Evolutionary conservation across 2,113 vertebrate genomes (phyloP), one percentile per base, ranked within the genome.

Genomic region (Dissostichus mawsoni): DNA sequence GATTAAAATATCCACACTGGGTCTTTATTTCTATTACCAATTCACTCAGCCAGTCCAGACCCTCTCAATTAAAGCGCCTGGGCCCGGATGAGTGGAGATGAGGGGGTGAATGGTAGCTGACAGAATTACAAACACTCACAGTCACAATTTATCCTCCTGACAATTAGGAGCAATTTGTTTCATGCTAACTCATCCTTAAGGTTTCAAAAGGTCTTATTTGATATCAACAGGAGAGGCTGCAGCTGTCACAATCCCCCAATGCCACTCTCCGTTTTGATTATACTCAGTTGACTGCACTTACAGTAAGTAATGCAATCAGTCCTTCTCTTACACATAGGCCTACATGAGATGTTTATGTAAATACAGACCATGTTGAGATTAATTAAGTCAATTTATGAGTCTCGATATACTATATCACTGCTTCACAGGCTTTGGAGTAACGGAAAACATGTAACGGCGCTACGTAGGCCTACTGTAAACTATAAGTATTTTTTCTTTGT

Each of bases 101-200:
- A 44, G 86, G 76, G 81, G 84, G 69, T 86, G 85, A 91, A 86
- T 66, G 91, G 90, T 93, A 70, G 87, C 91, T 73, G 89, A 89
- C 90, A 91, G 87, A 92, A 91, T 92, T 87, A 92, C 91, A 93
- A 94, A 94, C 57, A 89, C 91, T 93, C 77, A 85, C 77, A 85
- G 91, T 91, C 93, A 92, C 89, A 89, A 93, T 92, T 94, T 92
- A 93, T 91, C 88, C 91, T 90, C 83, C 74, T 82, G 85, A 93
- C 88, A 92, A 95, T 93, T 92, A 93, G 89, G 87, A 90, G 93
- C 88, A 93, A 94, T 94, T 94, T 94, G 91, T 92, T 94, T 94
- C 89, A 89, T 87, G 91, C 89, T 86, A 92, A 93, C 79, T 92
- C 91, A 92, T 92, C 90, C 91, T 90, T 87, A 87, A 93, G 89